Evolutionary conservation across 2,888 invertebrate species (phyloP).

Genomic region (Hydropsyche betteni): DNA sequence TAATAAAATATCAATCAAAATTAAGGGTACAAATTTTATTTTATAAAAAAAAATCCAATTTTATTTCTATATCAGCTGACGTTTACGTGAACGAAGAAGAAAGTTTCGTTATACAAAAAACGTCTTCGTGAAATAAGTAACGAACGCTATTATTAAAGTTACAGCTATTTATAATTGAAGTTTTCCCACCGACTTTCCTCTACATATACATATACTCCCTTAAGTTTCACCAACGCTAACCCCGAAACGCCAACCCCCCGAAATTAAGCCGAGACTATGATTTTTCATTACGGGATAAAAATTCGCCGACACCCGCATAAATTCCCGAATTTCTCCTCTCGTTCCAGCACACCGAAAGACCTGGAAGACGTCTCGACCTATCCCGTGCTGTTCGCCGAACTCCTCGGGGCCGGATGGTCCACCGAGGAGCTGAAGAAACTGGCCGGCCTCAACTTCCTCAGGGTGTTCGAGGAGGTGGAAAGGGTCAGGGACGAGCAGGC

Average conservation of each 20-base stretch:
- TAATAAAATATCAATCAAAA: no score
- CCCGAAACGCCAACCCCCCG: not conserved
- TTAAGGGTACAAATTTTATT: no score
- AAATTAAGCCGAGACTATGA: no score
- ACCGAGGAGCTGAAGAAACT: slow-evolving; percentile 72
- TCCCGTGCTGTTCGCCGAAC: slow-evolving; percentile 72
- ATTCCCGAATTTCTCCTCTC: slow-evolving; percentile 34
- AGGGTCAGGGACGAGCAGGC: slow-evolving; percentile 61
- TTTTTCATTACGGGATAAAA: no score
- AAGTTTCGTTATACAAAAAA: slow-evolving; percentile 1
- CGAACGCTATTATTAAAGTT: slow-evolving; percentile 26
- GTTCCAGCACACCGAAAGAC: slow-evolving; percentile 73
- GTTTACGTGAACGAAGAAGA: slow-evolving; percentile 7
- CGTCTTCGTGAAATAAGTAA: slow-evolving; percentile 15
- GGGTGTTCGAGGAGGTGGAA: slow-evolving; percentile 64
- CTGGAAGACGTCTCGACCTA: slow-evolving; percentile 74
- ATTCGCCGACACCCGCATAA: no score
- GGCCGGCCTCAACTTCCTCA: slow-evolving; percentile 71
- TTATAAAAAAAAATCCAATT: not conserved
- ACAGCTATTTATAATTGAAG: slow-evolving; percentile 26
- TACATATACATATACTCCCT: not conserved
- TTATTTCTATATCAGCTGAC: slow-evolving; percentile 17
- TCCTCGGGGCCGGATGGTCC: slow-evolving; percentile 72
- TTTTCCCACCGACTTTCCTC: not conserved
- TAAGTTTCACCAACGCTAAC: not conserved